A percentile compares a stretch with the other conserved stretches of the same genome.
These are phyloP conservation scores for Pachypanchax playfairii DNA, from an alignment of 2,113 vertebrate genomes.

Conservation along the genomic window DNA sequence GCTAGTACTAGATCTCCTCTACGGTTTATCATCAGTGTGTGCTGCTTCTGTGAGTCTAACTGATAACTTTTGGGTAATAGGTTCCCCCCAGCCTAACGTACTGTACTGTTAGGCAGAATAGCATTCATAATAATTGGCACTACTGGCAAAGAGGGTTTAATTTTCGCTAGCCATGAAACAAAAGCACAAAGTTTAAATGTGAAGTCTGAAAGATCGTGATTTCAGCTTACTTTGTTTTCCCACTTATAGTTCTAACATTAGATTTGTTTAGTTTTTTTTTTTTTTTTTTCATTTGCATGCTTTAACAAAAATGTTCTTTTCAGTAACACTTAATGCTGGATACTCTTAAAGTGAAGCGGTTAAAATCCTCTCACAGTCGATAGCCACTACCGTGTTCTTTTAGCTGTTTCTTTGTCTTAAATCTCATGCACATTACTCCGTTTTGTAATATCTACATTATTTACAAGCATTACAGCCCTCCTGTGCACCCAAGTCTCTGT, in stretches of 20 bases:
- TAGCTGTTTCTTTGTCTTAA: slow-evolving; percentile 90
- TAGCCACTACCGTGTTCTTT: slow-evolving; percentile 95
- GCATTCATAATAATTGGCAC: slow-evolving; percentile 99
- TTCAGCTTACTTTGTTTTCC: slow-evolving; percentile 82
- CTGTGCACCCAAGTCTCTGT: slow-evolving; percentile 92
- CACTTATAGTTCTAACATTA: slow-evolving; percentile 94
- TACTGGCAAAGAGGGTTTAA: slow-evolving; percentile 90
- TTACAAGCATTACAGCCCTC: slow-evolving; percentile 99
- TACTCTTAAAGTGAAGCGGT: slow-evolving; percentile 98
- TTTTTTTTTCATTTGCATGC: slow-evolving; percentile 98
- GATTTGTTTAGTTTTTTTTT: too few species aligned
- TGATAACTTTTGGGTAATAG: slow-evolving; percentile 64
- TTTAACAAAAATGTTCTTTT: slow-evolving; percentile 97
- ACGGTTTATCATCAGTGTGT: slow-evolving; percentile 52
- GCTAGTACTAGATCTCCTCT: slow-evolving; percentile 69
- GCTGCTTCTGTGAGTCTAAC: slow-evolving; percentile 65
- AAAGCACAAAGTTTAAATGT: slow-evolving; percentile 86
- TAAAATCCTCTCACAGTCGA: slow-evolving; percentile 98
- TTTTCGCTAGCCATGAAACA: slow-evolving; percentile 90
- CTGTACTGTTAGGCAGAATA: slow-evolving; percentile 88
- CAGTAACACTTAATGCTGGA: slow-evolving; percentile 95
- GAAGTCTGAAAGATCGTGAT: slow-evolving; percentile 87
- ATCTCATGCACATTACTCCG: slow-evolving; percentile 96
- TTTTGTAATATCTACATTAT: slow-evolving; percentile 97
- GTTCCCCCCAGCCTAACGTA: slow-evolving; percentile 66